Evolutionary conservation across 1,140 invertebrate genomes (phyloP).

Genomic region (Drosophila sulfurigaster): DNA sequence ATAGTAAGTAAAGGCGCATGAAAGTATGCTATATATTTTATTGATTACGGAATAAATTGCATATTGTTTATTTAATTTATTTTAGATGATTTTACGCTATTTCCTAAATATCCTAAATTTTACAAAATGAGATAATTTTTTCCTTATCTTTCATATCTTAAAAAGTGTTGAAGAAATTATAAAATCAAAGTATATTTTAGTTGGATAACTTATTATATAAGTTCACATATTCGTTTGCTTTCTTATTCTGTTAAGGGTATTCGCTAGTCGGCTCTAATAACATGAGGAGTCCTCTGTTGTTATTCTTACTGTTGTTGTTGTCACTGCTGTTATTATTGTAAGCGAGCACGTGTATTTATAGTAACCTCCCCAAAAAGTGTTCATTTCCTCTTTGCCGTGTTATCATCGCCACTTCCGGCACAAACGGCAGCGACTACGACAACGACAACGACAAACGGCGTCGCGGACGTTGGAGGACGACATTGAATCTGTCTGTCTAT

Average conservation of each 20-base stretch:
- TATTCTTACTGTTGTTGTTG: background rate
- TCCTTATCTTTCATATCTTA: no score
- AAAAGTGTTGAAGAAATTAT: no score
- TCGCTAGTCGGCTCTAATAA: background rate
- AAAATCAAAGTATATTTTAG: no score
- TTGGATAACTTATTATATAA: no score
- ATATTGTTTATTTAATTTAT: no score
- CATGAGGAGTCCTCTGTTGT: background rate
- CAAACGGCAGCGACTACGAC: background rate
- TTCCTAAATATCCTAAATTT: no score
- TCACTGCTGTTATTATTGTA: slow-evolving; percentile 4
- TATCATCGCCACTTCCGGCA: slow-evolving; percentile 77
- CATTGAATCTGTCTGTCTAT: slow-evolving; percentile 33
- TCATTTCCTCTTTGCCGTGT: slow-evolving; percentile 77
- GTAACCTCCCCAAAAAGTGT: slow-evolving; percentile 70
- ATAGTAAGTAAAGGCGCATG: no score
- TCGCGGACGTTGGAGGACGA: slow-evolving; percentile 38
- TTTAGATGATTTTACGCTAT: no score
- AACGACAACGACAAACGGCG: slow-evolving; percentile 29
- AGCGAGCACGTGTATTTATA: slow-evolving; percentile 40
- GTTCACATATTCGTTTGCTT: no score
- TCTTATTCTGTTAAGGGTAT: background rate
- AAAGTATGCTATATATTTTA: no score
- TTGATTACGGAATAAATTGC: no score
- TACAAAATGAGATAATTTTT: no score